Conservation (phyloP, 2,888 invertebrate species). For the Pristionchus maxplancki region DNA sequence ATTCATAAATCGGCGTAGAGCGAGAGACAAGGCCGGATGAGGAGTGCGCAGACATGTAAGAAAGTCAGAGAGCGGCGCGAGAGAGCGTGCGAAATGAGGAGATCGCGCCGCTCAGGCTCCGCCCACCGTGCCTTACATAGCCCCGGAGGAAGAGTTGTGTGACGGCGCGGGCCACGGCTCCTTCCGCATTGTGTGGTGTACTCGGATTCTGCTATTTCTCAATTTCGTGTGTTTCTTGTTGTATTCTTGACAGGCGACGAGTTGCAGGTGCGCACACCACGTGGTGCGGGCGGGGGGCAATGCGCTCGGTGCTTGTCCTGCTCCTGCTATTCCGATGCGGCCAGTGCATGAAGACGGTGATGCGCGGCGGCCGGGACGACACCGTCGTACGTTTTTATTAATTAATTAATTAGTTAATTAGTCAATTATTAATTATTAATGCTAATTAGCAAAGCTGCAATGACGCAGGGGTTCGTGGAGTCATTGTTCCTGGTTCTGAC, state of each 20-base stretch:
- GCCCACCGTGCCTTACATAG: constrained; percentile 27
- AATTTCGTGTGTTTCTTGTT: not conserved
- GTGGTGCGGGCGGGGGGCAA: not conserved
- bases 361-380: constrained; percentile 43
- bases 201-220: not conserved
- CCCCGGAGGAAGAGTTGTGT: not conserved
- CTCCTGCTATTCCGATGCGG: constrained; percentile 51
- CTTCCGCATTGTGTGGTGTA: not conserved
- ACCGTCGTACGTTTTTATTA: not conserved
- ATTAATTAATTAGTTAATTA: not conserved
- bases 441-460: not conserved
- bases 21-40: not conserved
- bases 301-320: constrained; percentile 50
- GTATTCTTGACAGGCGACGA: constrained; percentile 15
- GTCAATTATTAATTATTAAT: not conserved
- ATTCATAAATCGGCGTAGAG: constrained; percentile 14
- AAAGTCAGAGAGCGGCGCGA: constrained; percentile 4
- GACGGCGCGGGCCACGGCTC: not conserved
- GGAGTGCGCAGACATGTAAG: constrained; percentile 28
- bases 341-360: constrained; percentile 53
- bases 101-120: not conserved
- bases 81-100: constrained; percentile 25
- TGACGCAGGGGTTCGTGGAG: not conserved
- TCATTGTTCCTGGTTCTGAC: not conserved
- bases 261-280: constrained; percentile 9